Base-by-base conservation (phyloP, 2,888 invertebrate genomes). In the Harmothoe impar region DNA sequence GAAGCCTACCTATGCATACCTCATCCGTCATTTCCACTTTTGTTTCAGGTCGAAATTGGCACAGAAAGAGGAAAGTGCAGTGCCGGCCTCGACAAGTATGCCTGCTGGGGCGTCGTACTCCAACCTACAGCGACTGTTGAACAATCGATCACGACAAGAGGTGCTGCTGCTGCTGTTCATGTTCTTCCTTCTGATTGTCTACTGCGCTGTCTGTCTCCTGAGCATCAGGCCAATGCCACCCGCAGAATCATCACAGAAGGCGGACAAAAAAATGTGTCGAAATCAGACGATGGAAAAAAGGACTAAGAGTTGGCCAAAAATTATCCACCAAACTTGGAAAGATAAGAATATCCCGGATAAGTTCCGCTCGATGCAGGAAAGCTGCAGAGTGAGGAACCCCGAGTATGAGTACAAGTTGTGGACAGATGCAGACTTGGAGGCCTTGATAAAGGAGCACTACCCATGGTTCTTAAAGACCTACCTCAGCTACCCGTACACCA, bases 381-480 rank as follows among this genome's bases (percentile, higher is more conserved):
- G 35, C 25, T 91, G 91, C 51, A 29, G 31, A n/a, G 20, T 33
- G 0, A 10, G 52, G 54, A 91, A 92, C 33, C 62, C 89, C 5
- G 91, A 89, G n/a, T 92, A 90, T 62, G 84, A 90, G 35, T 90
- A 90, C 81, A 88, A 43, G 25, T 86, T 92, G 3, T 92, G 92
- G 92, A 91, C 91, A 17, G 92, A 92, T 54, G 91, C 54, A 5
- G 90, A 89, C 25, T 78, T 91, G 20, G 43, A 89, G 20, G 23
- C 54, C 1, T 91, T 92, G 35, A 78, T 92, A 23, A 77, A 56
- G n/a, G 54, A 62, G 31, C 77, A 91, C 25, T 92, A 92, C 51
- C 91, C 92, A 0, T 92, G 92, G 90, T 92, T 92, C 52, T 77
- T 91, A 29, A 43, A 89, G 5, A 91, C 91, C 0, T 92, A 78